Evolutionary conservation across 2,113 vertebrate genomes (phyloP), one percentile per base, ranked within the genome.

Genomic region (Alosa alosa): DNA sequence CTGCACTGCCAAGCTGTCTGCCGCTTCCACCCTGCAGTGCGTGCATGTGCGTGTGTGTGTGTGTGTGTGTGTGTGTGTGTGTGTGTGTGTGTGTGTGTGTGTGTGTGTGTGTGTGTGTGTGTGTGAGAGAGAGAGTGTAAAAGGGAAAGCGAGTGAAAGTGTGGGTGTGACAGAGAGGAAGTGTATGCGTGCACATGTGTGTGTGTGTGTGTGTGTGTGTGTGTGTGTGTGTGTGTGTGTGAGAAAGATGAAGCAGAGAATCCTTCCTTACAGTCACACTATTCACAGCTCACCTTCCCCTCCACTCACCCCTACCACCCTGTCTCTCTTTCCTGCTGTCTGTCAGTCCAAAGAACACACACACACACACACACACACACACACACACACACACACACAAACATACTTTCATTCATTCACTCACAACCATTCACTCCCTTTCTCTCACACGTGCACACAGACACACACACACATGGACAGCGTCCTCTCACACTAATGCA

Each of bases 1-100:
- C 82, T 50, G 86, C 82, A 86, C 88, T 85, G 89, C 86, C 82
- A 87, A 88, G 83, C 87, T 89, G 88, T 90, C 87, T 88, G 86
- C 86, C 64, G 47, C 45, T 84, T 89, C 83, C 84, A 85, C 87
- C 88, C 88, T 86, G 84, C 75, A 81, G 86, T 83, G 84, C 55
- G 41, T 22, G 64, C n/a, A 15, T 10, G 18, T 47, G 81, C 86
- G 49, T 88, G 68, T 86, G 84, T 64, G 84, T 31, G 13, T 85
- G 52, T 83, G 60, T 64, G 81, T 78, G 82, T 55, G 57, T 17
- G 64, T 20, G 85, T 52, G 22, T 39, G 57, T 64, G 22, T 50
- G 82, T n/a, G 83, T 41, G 45, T 13, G 72, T 82, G 25, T 9
- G 81, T 17, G 68, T 22, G 85, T 44, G 25, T 17, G 52, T 64